Evolutionary conservation across 2,888 invertebrate genomes (phyloP).

Genomic region (Oasisia sp.): DNA sequence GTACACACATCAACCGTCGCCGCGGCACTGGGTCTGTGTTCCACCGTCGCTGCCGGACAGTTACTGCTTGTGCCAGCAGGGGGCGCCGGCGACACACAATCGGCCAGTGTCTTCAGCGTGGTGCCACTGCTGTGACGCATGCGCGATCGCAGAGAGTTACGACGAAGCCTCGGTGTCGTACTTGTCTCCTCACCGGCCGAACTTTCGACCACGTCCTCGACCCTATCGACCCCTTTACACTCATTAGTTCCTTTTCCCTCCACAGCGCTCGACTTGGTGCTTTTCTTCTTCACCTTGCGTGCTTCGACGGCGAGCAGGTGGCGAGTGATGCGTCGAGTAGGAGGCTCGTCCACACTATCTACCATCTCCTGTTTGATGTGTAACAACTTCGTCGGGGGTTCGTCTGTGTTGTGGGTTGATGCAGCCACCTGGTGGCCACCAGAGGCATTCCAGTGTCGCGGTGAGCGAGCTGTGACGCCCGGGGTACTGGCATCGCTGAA

Average conservation of each 20-base stretch:
- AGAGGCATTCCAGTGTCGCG: not conserved
- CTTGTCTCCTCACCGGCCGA: not conserved
- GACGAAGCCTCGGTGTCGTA: not conserved
- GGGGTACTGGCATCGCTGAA: not conserved
- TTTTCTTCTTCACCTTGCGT: conserved; percentile 7
- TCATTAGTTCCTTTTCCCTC: not conserved
- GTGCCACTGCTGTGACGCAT: not conserved
- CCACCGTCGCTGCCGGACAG: not conserved
- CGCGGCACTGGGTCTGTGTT: not conserved
- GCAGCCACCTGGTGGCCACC: not conserved
- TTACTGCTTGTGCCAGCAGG: conserved; percentile 28
- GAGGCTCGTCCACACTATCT: conserved; percentile 35
- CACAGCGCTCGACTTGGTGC: not conserved
- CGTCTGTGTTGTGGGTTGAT: not conserved
- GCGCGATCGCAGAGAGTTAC: not conserved
- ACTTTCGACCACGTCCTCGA: not conserved
- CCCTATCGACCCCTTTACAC: not conserved
- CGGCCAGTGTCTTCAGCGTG: conserved; percentile 18
- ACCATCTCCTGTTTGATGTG: not conserved
- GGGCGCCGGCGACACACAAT: conserved; percentile 21
- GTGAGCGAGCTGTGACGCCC: not conserved
- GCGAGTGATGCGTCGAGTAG: conserved; percentile 45
- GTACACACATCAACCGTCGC: not conserved
- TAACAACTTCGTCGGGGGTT: not conserved
- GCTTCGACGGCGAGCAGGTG: conserved; percentile 30